Percentiles rank a stretch among this genome's conserved stretches.
Evolutionary conservation across 92 coral and sea anemone species (phyloP).

Genomic region (Siderastrea radians): DNA sequence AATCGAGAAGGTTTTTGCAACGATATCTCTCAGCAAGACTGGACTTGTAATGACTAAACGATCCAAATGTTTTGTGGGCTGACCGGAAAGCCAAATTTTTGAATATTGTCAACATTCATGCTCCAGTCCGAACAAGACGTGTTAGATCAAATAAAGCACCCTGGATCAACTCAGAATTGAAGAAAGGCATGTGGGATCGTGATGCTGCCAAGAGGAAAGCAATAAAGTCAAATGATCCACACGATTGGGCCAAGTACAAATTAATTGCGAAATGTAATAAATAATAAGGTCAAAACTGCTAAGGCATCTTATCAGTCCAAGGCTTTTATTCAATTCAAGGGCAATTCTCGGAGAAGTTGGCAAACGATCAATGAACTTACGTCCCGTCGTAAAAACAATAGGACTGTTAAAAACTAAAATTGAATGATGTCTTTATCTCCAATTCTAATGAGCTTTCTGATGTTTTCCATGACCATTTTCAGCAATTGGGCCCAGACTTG

Average conservation of each 20-base stretch:
- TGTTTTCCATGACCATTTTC: too few species aligned
- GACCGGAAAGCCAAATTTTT: background rate
- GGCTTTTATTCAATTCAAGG: background rate
- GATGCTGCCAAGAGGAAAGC: too few species aligned
- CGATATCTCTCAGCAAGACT: conserved; percentile 11
- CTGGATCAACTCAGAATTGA: conserved; percentile 8
- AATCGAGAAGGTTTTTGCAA: conserved; percentile 6
- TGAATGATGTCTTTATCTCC: background rate
- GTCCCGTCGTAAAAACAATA: background rate
- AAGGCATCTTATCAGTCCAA: background rate
- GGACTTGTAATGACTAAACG: background rate
- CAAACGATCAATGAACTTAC: background rate
- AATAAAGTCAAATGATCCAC: background rate
- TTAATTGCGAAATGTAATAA: too few species aligned
- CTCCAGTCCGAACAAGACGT: background rate
- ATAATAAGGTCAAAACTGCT: background rate
- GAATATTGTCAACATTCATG: background rate
- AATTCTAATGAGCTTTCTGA: conserved; percentile 39
- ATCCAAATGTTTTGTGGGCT: background rate
- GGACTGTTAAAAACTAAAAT: conserved; percentile 41
- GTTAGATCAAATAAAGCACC: background rate
- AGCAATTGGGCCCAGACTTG: conserved; percentile 57
- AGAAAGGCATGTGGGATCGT: background rate
- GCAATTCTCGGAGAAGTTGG: background rate
- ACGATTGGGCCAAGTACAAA: background rate